Evolutionary conservation across 2,113 vertebrate species (phyloP), one percentile per base, ranked within the genome.

Genomic region (Notarius lentiginosus): DNA sequence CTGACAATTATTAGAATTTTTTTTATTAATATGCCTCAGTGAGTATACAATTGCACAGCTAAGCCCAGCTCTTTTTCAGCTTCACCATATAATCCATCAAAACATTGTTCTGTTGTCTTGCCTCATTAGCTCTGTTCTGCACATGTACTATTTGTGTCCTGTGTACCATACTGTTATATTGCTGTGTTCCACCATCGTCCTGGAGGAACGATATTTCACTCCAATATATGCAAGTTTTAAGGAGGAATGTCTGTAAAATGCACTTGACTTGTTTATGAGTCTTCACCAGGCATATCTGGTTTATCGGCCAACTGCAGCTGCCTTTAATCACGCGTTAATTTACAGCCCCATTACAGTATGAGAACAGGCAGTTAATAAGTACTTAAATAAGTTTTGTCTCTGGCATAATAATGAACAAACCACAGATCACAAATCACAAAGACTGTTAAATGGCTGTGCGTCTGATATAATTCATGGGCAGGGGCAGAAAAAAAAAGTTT

Each of bases 371-470:
- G 55, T 58, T 58, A 22, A 79, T 60, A 34, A 56, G 55, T 30
- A 79, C 77, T 79, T 56, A 56, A 77, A 77, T 76, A 51, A 17
- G 30, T 60, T 27, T 60, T 47, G 79, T 81, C 79, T 61, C 30
- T 41, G 79, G 30, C 34, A 81, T 41, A 61, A 47, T 81, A 81
- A 81, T 24, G 56, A 81, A 22, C 7, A 22, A 61, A 61, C 30
- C 34, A n/a, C 56, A 81, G 30, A 34, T 18, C 53, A n/a, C 56
- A 11, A 77, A 55, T 51, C 15, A 79, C 76, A 53, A 53, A 10
- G n/a, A 47, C 34, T 61, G 79, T 41, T 41, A 41, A 81, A 15
- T 81, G 79, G 79, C 56, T 14, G 30, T 7, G 30, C 61, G 53
- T 30, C 30, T 5, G 10, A 18, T 12, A 24, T 12, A 9, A 61